Percentiles rank a stretch among this genome's conserved stretches.
phyloP scores from a whole-genome alignment of 2,888 invertebrate species.

The Agrochola macilenta region DNA sequence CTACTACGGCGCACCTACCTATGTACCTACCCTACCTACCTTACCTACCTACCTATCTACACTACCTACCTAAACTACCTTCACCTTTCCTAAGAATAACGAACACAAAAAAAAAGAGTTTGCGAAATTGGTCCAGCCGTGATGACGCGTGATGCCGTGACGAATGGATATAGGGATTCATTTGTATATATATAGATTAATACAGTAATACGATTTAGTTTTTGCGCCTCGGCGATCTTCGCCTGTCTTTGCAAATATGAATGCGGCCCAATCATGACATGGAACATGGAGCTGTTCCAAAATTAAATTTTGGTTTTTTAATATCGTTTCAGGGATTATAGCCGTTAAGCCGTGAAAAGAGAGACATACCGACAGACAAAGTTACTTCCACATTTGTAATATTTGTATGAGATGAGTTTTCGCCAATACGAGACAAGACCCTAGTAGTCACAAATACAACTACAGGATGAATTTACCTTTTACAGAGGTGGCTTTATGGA shows the following conservation, averaged over 20 bases:
- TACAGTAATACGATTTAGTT: background rate
- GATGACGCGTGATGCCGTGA: no score
- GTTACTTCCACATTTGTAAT: background rate
- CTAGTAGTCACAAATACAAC: background rate
- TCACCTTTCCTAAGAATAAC: no score
- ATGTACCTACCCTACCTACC: no score
- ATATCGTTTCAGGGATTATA: background rate
- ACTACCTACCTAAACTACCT: no score
- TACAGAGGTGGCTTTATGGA: slow-evolving; percentile 84
- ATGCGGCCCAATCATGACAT: background rate
- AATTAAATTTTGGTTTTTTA: background rate
- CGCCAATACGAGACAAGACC: background rate
- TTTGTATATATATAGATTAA: background rate
- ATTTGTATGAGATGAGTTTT: background rate
- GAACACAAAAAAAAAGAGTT: no score
- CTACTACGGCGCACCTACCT: no score
- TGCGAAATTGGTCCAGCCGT: no score
- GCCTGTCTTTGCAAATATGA: no score
- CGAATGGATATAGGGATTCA: no score
- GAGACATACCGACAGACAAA: background rate
- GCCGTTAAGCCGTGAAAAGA: background rate
- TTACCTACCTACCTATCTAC: no score
- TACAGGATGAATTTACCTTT: background rate
- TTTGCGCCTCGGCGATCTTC: background rate
- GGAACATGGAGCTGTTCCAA: background rate